Evolutionary conservation across 2,888 invertebrate species (phyloP).

Genomic region (Tenodera sinensis): DNA sequence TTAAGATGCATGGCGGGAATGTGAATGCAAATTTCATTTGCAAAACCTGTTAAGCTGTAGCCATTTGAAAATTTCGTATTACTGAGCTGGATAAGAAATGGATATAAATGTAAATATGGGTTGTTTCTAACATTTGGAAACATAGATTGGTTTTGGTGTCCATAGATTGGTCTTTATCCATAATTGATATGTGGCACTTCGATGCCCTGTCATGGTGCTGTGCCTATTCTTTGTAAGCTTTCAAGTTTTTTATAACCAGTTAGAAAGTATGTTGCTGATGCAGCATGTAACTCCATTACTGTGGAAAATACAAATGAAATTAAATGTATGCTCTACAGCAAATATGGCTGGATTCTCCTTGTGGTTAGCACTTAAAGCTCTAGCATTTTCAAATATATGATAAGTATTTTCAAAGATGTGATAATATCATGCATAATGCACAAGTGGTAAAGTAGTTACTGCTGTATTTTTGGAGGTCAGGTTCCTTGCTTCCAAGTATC

Average conservation of each 20-base stretch:
- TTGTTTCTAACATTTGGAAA: neutral
- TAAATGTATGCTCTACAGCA: too few species aligned
- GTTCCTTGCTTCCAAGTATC: too few species aligned
- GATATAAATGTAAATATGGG: neutral
- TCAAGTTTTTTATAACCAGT: neutral
- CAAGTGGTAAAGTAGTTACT: too few species aligned
- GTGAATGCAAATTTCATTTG: neutral
- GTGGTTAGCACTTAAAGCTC: too few species aligned
- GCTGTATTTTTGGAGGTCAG: too few species aligned
- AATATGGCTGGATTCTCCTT: too few species aligned
- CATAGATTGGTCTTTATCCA: neutral
- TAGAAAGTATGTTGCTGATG: too few species aligned
- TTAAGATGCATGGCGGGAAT: neutral
- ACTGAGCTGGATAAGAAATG: neutral
- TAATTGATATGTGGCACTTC: neutral
- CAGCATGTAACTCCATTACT: too few species aligned
- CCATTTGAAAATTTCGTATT: neutral
- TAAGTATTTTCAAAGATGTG: too few species aligned
- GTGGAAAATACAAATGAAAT: too few species aligned
- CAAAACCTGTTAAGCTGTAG: neutral
- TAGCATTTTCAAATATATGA: too few species aligned
- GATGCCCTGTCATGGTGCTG: neutral
- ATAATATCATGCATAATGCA: too few species aligned
- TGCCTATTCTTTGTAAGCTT: neutral
- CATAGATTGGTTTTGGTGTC: neutral